Conservation (phyloP, 2,888 invertebrate species). For the Melitaea athalia region DNA sequence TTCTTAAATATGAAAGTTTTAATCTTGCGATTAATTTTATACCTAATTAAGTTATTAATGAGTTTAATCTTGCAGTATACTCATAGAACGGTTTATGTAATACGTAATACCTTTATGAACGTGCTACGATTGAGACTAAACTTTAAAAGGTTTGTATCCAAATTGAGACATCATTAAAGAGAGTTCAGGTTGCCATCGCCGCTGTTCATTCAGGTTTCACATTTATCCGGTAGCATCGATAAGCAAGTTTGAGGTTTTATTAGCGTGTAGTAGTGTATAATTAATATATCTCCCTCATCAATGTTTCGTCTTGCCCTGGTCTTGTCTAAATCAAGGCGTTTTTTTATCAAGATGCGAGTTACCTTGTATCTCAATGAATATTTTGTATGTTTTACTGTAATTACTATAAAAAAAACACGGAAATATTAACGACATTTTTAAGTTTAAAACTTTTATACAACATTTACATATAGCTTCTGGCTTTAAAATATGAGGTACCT, state of each 20-base stretch:
- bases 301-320: slow-evolving; percentile 61
- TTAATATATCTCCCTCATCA: slow-evolving; percentile 76
- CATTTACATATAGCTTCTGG: no score
- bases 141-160: slow-evolving; percentile 22
- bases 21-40: slow-evolving; percentile 27
- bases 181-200: slow-evolving; percentile 15
- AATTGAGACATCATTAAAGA: slow-evolving; percentile 27
- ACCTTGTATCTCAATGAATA: background rate
- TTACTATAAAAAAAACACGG: background rate
- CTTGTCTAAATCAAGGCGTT: slow-evolving; percentile 53
- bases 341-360: slow-evolving; percentile 14
- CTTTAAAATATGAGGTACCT: no score
- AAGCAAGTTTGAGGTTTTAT: slow-evolving; percentile 64
- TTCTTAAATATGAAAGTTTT: slow-evolving; percentile 30
- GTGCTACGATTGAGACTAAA: slow-evolving; percentile 17
- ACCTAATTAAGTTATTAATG: slow-evolving; percentile 35
- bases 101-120: slow-evolving; percentile 22
- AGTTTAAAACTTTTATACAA: no score
- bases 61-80: slow-evolving; percentile 14
- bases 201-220: slow-evolving; percentile 12
- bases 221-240: slow-evolving; percentile 50
- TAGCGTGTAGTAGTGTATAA: slow-evolving; percentile 59
- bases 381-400: background rate
- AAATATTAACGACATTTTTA: no score
- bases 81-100: slow-evolving; percentile 22